Conservation (phyloP, 2,797 vertebrate species). For the Denticeps clupeoides region DNA sequence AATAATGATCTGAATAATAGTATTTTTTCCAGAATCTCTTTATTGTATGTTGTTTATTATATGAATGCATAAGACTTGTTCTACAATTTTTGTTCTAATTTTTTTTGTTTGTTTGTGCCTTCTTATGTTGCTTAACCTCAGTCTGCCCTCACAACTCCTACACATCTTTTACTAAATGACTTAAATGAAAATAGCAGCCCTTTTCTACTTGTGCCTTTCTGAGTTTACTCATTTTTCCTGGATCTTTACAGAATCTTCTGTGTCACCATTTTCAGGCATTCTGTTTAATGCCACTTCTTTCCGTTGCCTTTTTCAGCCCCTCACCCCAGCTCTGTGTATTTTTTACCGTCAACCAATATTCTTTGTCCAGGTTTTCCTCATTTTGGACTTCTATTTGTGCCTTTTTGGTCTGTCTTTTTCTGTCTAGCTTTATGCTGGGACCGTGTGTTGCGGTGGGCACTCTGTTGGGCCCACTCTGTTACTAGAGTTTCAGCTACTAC, state of each 20-base stretch:
- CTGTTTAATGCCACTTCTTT: conserved; percentile 25
- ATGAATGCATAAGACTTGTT: conserved; percentile 39
- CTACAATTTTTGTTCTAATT: conserved; percentile 53
- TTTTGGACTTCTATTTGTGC: conserved; percentile 52
- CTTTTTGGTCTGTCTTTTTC: conserved; percentile 30
- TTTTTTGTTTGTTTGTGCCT: conserved; percentile 24
- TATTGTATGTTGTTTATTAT: conserved; percentile 44
- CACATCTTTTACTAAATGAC: conserved; percentile 24
- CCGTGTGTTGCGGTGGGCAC: conserved; percentile 46
- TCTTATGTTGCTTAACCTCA: conserved; percentile 23
- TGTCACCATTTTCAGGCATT: conserved; percentile 30
- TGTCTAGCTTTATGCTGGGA: conserved; percentile 34
- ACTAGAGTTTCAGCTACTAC: conserved; percentile 70
- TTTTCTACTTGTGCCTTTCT: conserved; percentile 60
- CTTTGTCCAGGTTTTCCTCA: conserved; percentile 17
- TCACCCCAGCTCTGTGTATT: too few relatives aligned
- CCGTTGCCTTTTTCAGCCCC: neutral
- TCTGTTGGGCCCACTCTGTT: conserved; percentile 31
- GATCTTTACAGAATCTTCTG: conserved; percentile 7
- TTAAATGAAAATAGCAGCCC: conserved; percentile 30
- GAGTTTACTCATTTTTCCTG: conserved; percentile 28
- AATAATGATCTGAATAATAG: conserved; percentile 45
- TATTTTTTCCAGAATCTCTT: conserved; percentile 48
- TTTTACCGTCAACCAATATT: conserved; percentile 12
- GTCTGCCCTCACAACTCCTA: conserved; percentile 19